Base-by-base conservation (phyloP, 30 jellyfish, hydroid and myxozoan genomes). In the Catostylus mosaicus region DNA sequence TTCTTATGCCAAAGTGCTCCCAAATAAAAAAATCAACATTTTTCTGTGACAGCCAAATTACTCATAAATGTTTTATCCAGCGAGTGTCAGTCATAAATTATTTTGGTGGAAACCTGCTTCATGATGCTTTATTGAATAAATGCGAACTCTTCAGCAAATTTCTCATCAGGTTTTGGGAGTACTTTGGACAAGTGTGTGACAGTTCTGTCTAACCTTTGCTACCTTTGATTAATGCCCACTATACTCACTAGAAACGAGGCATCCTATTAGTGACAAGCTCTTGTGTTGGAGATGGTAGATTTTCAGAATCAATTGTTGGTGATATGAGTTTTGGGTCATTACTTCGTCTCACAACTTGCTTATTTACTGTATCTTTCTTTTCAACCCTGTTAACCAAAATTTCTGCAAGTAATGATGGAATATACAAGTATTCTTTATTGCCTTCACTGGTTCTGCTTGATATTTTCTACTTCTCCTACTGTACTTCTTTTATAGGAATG, bases 271-370 rank as follows among this genome's bases (percentile, higher is more conserved):
- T 19, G 23, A 67, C 66, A 18, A 67, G 63, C 18, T 67, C 79
- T 22, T 67, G 67, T 22, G 79, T 31, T 67, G 66, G 65, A 22
- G 79, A 66, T 7, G 37, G 40, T 10, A 20, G 38, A 11, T 71
- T 71, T 26, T 38, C 0, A 0, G 0, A 35, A 33, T 26, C 73
- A 45, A 71, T 71, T 0, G 83, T 71, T 71, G 83, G 83, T 36
- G 83, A 38, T n/a, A 71, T 71, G 40, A 36, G 35, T 71, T 46
- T 71, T 71, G 83, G 83, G 48, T 71, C 83, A 37, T 71, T 71
- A 75, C 45, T 22, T 1, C 48, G 23, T n/a, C 74, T 45, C n/a
- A 26, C 83, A 8, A 20, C 45, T 19, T 45, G 31, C 30, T 26
- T 45, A 11, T n/a, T 36, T 35, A 38, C 83, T 71, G 83, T 30